These are phyloP conservation scores for Falco berigora DNA, from an alignment of 2,797 vertebrate species.

Conservation along the genomic window DNA sequence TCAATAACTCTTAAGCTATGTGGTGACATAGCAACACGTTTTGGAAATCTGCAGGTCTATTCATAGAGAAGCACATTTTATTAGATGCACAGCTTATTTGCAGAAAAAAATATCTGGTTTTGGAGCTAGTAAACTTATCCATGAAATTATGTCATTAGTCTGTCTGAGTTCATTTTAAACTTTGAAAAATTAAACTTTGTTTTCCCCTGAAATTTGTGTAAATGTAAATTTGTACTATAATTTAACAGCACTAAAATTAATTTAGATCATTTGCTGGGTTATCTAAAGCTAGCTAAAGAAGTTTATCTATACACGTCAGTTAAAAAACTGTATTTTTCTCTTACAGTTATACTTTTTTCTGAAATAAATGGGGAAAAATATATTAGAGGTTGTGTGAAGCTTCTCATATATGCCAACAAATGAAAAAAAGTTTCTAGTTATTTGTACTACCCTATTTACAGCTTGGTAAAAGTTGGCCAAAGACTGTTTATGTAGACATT, in stretches of 20 bases:
- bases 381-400: background rate
- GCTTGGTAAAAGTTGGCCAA: background rate
- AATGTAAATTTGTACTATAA: background rate
- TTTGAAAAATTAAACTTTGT: background rate
- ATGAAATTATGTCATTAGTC: background rate
- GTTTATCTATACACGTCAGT: background rate
- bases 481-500: background rate
- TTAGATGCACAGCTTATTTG: background rate
- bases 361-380: background rate
- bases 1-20: background rate
- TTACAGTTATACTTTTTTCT: background rate
- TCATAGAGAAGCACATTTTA: background rate
- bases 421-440: background rate
- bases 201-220: background rate
- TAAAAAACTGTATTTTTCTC: background rate
- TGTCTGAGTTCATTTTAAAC: background rate
- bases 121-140: background rate
- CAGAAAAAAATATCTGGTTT: accelerated
- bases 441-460: background rate
- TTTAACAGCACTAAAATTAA: background rate
- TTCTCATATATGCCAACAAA: background rate
- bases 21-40: background rate
- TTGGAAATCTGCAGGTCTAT: background rate
- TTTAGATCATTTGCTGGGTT: background rate
- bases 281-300: background rate